Conservation (phyloP, 2,113 vertebrate genomes). For the Candoia aspera region DNA sequence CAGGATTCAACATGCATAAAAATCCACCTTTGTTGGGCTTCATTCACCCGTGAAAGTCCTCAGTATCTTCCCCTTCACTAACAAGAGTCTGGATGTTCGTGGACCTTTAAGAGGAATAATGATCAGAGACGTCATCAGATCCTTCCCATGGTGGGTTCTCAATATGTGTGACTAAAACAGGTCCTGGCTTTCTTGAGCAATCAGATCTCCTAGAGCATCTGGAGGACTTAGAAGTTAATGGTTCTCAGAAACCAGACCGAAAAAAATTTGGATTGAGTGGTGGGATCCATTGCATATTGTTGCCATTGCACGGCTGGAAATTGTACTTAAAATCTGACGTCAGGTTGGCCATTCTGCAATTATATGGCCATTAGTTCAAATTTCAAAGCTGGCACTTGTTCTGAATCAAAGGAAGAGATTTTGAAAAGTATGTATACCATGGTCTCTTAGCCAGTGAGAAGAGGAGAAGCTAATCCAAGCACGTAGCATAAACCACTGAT, state of each 20-base stretch:
- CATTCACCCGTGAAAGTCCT: neutral
- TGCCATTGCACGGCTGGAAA: neutral
- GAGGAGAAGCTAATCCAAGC: neutral
- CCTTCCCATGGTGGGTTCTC: neutral
- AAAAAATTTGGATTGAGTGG: neutral
- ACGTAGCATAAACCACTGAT: too few species aligned
- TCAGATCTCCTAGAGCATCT: neutral
- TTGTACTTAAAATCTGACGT: neutral
- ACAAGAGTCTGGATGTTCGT: neutral
- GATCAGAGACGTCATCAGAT: neutral
- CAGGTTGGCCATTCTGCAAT: neutral
- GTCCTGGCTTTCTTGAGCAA: neutral
- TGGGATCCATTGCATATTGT: neutral
- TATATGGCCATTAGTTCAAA: neutral
- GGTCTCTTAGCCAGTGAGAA: neutral
- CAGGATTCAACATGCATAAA: neutral
- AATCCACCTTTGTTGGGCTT: neutral
- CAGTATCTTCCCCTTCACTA: neutral
- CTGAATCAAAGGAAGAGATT: neutral
- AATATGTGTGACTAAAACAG: too few species aligned
- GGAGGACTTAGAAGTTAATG: neutral
- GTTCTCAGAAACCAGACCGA: neutral
- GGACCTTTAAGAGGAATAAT: neutral
- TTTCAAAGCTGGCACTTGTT: neutral
- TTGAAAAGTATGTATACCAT: neutral